Evolutionary conservation across 2,888 invertebrate genomes (phyloP).

Genomic region (Nysson spinosus): DNA sequence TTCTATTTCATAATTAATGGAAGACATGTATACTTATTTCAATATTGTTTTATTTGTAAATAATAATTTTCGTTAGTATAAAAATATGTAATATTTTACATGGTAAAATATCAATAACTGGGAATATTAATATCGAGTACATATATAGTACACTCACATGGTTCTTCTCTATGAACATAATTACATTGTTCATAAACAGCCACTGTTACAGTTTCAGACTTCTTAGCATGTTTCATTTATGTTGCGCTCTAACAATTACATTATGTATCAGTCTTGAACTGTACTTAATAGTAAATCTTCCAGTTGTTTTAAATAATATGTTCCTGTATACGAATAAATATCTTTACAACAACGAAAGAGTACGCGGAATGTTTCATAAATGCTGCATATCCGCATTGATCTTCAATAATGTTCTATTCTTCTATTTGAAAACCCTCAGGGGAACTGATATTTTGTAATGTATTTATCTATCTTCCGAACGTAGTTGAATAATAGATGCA

Average conservation of each 20-base stretch:
- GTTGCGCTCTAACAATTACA: too few relatives aligned
- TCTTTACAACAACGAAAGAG: neutral
- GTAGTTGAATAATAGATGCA: conserved; percentile 1
- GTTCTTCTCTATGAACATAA: neutral
- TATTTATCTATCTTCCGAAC: neutral
- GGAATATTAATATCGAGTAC: conserved; percentile 9
- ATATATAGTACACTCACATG: neutral
- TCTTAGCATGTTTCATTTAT: too few relatives aligned
- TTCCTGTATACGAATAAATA: neutral
- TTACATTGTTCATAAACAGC: too few relatives aligned
- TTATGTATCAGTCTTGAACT: too few relatives aligned
- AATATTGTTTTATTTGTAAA: conserved; percentile 46
- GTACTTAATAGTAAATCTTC: too few relatives aligned
- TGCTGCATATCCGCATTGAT: conserved; percentile 4
- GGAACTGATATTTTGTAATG: neutral
- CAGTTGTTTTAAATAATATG: conserved; percentile 4
- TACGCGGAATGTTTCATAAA: conserved; percentile 27
- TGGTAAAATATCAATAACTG: conserved; percentile 14
- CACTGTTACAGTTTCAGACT: too few relatives aligned
- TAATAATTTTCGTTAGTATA: conserved; percentile 32
- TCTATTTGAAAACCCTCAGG: neutral
- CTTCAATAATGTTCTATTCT: neutral
- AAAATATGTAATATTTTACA: conserved; percentile 46
- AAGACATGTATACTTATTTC: neutral
- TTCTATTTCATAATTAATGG: neutral